Base-by-base conservation (phyloP, 2,888 invertebrate genomes). In the Tachina fera region DNA sequence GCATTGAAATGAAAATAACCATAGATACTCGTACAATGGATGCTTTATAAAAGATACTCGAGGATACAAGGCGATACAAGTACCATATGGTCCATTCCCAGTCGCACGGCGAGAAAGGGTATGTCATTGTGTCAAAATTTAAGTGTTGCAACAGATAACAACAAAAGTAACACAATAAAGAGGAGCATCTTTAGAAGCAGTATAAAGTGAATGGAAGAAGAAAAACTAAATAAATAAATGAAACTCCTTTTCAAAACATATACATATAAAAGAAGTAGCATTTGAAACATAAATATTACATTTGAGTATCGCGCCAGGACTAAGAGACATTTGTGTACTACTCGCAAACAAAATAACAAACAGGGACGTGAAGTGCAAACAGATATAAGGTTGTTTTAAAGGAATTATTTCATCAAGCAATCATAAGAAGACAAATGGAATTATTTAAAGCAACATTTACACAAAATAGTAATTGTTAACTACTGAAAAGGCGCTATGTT, bases 41-140 rank as follows among this genome's bases (percentile, higher is more conserved):
- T 10, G 68, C 45, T 43, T 9, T 31, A 56, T 45, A 31, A 45
- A 61, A 45, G 53, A 49, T 41, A 49, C 39, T 14, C 45, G 39
- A 11, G n/a, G 31, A 61, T 68, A 45, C 67, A 13, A 67, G 58
- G 51, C 74, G 51, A 75, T 78, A 68, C 60, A 60, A 78, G 47
- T 74, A 60, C 72, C 83, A 83, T 78, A 83, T 83, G 83, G 83
- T 78, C 72, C 83, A 77, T 51, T 77, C 49, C n/a, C 70, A 51
- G 49, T 39, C 72, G 49, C 60, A 49, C 16, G 16, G 39, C 19
- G 9, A 6, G 19, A 65, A 9, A 53, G 56, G 22, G 61, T 68
- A n/a, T 68, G 70, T 47, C 63, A 68, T 71, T 83, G 72, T 83
- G 83, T 83, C 72, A 83, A 67, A 83, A 72, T 58, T 67, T 83